Base-by-base conservation (phyloP, 2,888 invertebrate species). In the Apodemia zela region DNA sequence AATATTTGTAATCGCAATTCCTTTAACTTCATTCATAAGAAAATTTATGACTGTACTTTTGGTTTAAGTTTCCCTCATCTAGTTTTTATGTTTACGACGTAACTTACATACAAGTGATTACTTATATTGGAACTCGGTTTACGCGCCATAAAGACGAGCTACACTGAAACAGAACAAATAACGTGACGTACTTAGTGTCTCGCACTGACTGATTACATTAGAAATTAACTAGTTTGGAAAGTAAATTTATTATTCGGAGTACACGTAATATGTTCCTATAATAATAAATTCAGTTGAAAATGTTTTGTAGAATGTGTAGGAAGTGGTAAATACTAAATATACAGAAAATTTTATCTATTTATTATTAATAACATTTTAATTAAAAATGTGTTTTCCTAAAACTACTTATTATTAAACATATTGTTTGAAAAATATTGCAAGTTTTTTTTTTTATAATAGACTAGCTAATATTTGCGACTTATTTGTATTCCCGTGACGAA, bases 81-180 rank as follows among this genome's bases (percentile, higher is more conserved):
- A 21, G 54, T 18, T 38, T 59, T 35, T 59, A 38, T 42, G 60
- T 60, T 60, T 45, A 64, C 49, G 57, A 33, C 21, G 35, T 42
- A 42, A 54, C 17, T 38, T 17, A 47, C 45, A 57, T 57, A 29
- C 29, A 71, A 76, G 78, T 79, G 79, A 83, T 83, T 79, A 80
- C 79, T 78, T 75, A 77, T 80, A 72, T 67, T 47, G 25, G 38
- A 38, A 38, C 21, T 69, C 67, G 66, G 67, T 75, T 74, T 74
- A 75, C 82, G 76, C 64, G 73, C 73, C 79, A 75, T 84, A 81
- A 84, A 82, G 65, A 29, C 29, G 54, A 15, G n/a, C 54, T 25
- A 57, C 21, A 15, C 29, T 25, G 54, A 29, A 57, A 57, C n/a
- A 57, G 54, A 57, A 57, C 54, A 57, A 57, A 57, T 57, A 57